Base-by-base conservation (phyloP, 2,888 invertebrate species). In the Lasioglossum oenotherae region DNA sequence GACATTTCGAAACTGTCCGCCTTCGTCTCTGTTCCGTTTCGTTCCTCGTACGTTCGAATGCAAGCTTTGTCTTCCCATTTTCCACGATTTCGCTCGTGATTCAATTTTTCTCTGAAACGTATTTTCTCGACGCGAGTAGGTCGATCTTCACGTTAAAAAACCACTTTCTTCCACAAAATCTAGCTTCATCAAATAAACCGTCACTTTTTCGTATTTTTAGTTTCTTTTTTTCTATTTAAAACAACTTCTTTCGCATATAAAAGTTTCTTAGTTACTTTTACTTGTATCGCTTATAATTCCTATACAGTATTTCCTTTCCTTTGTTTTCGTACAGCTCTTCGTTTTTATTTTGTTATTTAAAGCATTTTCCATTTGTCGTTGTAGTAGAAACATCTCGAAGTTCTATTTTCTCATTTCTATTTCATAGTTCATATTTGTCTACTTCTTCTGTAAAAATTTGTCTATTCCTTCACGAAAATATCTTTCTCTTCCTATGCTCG, bases 211-310 rank as follows among this genome's bases (percentile, higher is more conserved):
- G 16, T 23, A 5, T 35, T n/a, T 23, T 23, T 19, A 8, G 10
- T 16, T 44, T 27, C 31, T 4, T 67, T 57, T 67, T 41, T 41
- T 5, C 49, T 79, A 73, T 27, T 75, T 71, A 69, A 75, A 83
- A 57, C 69, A 72, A 82, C 60, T 64, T 41, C n/a, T 73, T 74
- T 77, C 35, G 71, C 64, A 74, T 85, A 76, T 38, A 85, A 86
- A 81, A 80, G 78, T 73, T 44, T 64, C 75, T 35, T 80, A 67
- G 77, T 64, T 84, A 77, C 16, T 69, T 76, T 23, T 72, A 72
- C 73, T 64, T 74, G 74, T 78, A 74, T 83, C 80, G 69, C 80
- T 78, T 78, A 88, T 82, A 74, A 82, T 78, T 78, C 60, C 67
- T 80, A 64, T 38, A 60, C 38, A 64, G 38, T 76, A 44, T 44